Evolutionary conservation across 2,113 vertebrate species (phyloP).

Genomic region (Bos javanicus): DNA sequence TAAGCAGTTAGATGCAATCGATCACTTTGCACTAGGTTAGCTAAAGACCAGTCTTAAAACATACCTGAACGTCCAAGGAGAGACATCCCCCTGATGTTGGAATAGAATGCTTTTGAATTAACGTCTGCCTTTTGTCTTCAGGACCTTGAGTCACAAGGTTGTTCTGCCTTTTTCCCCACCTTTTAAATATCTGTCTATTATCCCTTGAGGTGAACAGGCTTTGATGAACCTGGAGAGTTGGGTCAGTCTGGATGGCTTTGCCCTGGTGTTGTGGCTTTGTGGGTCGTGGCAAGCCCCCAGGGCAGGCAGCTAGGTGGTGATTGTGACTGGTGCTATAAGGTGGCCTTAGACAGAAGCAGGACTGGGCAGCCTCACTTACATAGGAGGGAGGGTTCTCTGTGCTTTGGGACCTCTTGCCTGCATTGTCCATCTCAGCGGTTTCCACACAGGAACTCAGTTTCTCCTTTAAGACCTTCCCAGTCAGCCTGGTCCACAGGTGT

Average conservation of each 20-base stretch:
- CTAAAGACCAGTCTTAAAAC: background rate
- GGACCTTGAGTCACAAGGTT: background rate
- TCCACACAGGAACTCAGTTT: background rate
- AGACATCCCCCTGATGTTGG: background rate
- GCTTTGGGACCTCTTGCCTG: accelerated
- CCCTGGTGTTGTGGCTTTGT: background rate
- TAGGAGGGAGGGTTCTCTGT: background rate
- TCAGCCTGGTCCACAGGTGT: background rate
- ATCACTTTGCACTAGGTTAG: slow-evolving; percentile 26
- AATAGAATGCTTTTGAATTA: background rate
- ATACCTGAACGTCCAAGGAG: background rate
- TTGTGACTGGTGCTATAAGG: background rate
- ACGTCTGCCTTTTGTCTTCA: background rate
- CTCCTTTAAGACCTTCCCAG: background rate
- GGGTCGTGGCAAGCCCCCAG: background rate
- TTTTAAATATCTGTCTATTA: background rate
- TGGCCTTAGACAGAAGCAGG: background rate
- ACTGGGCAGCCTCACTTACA: background rate
- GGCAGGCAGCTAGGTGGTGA: background rate
- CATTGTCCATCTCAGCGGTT: background rate
- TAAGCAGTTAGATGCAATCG: slow-evolving; percentile 2
- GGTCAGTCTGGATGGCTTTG: background rate
- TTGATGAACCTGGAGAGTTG: background rate
- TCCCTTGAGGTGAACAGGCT: background rate
- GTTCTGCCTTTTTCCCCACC: background rate